Evolutionary conservation across 2,797 vertebrate species (phyloP).

Genomic region (Pempheris klunzingeri): DNA sequence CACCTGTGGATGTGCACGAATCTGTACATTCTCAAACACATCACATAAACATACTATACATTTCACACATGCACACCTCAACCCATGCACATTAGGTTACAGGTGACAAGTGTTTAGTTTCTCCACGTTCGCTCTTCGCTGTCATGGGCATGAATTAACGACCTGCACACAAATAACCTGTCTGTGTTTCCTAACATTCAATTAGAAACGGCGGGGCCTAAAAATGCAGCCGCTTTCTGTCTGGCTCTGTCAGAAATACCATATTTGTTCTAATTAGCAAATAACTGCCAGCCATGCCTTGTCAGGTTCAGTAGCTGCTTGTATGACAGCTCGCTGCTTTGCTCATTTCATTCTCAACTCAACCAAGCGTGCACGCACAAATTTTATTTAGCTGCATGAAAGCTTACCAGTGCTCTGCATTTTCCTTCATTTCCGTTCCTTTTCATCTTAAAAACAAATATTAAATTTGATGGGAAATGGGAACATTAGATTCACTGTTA

Average conservation of each 20-base stretch:
- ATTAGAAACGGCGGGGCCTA: slow-evolving; percentile 35
- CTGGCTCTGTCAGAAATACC: slow-evolving; percentile 55
- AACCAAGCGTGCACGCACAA: slow-evolving; percentile 29
- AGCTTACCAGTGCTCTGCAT: slow-evolving; percentile 16
- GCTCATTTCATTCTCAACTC: slow-evolving; percentile 50
- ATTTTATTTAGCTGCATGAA: slow-evolving; percentile 39
- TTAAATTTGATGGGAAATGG: slow-evolving; percentile 36
- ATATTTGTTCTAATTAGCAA: slow-evolving; percentile 70
- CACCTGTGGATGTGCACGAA: background rate
- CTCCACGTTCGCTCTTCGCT: slow-evolving; percentile 5
- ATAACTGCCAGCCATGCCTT: slow-evolving; percentile 55
- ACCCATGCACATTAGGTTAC: background rate
- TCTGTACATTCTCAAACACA: background rate
- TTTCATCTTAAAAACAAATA: slow-evolving; percentile 51
- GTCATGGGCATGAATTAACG: slow-evolving; percentile 40
- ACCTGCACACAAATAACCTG: slow-evolving; percentile 40
- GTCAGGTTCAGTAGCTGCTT: slow-evolving; percentile 39
- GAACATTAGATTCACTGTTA: slow-evolving; percentile 30
- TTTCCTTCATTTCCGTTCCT: slow-evolving; percentile 21
- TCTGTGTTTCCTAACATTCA: slow-evolving; percentile 48
- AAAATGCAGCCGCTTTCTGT: slow-evolving; percentile 32
- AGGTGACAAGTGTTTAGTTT: slow-evolving; percentile 16
- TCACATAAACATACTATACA: slow-evolving; percentile 7
- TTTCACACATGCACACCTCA: slow-evolving; percentile 2
- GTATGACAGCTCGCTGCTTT: slow-evolving; percentile 52